phyloP scores from a whole-genome alignment of 2,888 invertebrate species.

The Drosophila pegasa region DNA sequence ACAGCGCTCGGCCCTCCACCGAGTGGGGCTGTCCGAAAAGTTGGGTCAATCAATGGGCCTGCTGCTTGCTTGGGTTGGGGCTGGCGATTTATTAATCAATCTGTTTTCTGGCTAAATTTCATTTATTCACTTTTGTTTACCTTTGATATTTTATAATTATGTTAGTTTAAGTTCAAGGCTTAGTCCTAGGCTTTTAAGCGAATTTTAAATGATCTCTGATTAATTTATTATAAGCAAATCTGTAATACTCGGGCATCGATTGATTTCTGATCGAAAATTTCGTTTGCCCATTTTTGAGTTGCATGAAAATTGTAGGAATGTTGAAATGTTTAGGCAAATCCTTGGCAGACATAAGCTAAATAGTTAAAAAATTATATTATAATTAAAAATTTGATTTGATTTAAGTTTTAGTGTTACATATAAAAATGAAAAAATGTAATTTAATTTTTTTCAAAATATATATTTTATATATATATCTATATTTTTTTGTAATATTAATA shows the following conservation, averaged over 20 bases:
- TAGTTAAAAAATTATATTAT: no score
- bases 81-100: conserved; percentile 43
- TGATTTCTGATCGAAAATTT: neutral
- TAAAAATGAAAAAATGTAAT: no score
- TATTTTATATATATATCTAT: no score
- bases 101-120: conserved; percentile 23
- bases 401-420: no score
- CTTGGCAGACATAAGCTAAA: no score
- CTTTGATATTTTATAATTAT: conserved; percentile 8
- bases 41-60: conserved; percentile 41
- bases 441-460: no score
- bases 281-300: neutral
- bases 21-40: conserved; percentile 3
- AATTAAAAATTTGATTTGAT: no score
- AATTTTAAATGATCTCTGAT: neutral
- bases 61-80: neutral
- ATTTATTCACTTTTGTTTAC: conserved; percentile 25
- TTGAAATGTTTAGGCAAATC: no score
- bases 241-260: neutral
- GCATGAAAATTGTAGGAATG: no score
- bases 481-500: no score
- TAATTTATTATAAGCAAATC: neutral
- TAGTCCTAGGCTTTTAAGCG: neutral
- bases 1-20: conserved; percentile 32
- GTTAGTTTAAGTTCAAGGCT: neutral